Conservation (phyloP, 2,797 vertebrate genomes). For the Tolypeutes matacus region DNA sequence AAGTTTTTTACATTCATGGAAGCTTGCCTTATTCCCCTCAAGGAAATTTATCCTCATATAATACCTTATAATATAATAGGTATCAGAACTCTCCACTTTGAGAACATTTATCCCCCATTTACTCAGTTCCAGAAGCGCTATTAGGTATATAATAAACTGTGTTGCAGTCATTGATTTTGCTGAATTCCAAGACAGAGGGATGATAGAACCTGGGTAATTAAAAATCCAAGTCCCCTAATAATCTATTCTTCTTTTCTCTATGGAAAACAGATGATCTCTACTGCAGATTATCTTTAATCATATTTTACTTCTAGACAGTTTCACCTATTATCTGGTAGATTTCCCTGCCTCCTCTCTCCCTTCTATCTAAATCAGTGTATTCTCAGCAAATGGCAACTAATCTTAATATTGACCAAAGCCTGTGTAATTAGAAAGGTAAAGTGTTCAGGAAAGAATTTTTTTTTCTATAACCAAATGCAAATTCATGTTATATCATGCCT, state of each 20-base stretch:
- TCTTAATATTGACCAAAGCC: neutral
- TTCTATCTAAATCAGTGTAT: neutral
- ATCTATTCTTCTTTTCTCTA: neutral
- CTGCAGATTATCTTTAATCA: neutral
- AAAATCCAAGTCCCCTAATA: neutral
- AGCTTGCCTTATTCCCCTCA: too few relatives aligned
- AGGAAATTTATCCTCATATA: neutral
- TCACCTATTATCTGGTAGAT: neutral
- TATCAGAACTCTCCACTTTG: neutral
- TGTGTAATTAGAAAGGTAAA: neutral
- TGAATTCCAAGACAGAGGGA: neutral
- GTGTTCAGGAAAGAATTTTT: conserved; percentile 15
- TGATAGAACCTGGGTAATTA: neutral
- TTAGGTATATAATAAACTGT: neutral
- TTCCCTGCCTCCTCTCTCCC: neutral
- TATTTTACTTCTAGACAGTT: neutral
- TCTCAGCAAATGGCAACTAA: neutral
- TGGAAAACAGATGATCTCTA: neutral
- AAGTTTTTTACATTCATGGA: neutral
- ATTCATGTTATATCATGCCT: neutral
- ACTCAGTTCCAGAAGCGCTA: neutral
- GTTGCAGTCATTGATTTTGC: neutral
- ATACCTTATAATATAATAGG: neutral
- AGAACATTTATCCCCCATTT: neutral
- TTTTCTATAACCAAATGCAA: neutral